Evolutionary conservation across 92 coral and sea anemone species (phyloP).

Genomic region (Pocillopora meandrina): DNA sequence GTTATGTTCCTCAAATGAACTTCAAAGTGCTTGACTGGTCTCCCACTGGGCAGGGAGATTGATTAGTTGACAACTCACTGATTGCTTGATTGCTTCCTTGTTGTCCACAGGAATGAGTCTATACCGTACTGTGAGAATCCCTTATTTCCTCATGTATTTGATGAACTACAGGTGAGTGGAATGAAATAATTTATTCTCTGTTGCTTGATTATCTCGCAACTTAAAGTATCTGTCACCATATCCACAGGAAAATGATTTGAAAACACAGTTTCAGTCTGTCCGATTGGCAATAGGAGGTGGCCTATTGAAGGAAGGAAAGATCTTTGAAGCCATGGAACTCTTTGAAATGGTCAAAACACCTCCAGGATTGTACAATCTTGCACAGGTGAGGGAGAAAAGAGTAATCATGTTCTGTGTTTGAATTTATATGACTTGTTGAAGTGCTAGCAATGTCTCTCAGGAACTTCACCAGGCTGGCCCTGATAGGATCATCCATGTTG

Average conservation of each 20-base stretch:
- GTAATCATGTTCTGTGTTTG: background rate
- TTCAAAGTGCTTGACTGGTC: background rate
- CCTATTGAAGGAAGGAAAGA: constrained; percentile 76
- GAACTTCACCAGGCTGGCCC: no score
- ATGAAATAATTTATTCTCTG: background rate
- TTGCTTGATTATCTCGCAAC: background rate
- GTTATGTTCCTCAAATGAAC: no score
- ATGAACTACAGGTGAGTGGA: constrained; percentile 64
- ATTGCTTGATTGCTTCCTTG: background rate
- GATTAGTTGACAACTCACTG: no score
- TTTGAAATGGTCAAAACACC: constrained; percentile 90
- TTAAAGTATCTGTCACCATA: background rate
- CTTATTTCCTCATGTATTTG: constrained; percentile 76
- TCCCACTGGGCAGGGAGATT: background rate
- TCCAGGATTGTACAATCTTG: constrained; percentile 89
- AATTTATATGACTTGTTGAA: background rate
- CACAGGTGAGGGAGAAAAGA: constrained; percentile 66
- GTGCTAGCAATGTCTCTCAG: no score
- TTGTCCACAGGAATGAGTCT: constrained; percentile 69
- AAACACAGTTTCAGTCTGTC: constrained; percentile 71
- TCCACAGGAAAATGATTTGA: constrained; percentile 70
- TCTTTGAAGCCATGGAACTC: constrained; percentile 89
- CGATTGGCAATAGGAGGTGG: constrained; percentile 86
- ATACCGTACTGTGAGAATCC: constrained; percentile 76
- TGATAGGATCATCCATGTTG: no score